phyloP scores from a whole-genome alignment of 1,140 invertebrate genomes.

The Schmidtea mediterranea region DNA sequence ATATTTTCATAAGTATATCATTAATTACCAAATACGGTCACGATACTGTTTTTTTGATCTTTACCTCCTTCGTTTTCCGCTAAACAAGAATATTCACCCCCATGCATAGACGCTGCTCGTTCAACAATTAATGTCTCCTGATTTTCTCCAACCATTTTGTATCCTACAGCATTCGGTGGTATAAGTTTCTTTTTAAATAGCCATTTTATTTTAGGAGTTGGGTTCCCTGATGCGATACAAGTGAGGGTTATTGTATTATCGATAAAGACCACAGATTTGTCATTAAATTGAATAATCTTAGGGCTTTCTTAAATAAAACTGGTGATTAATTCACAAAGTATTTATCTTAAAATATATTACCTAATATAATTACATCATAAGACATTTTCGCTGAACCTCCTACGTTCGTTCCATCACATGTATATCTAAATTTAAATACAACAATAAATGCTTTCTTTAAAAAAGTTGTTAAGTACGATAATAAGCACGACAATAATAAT shows the following conservation, averaged over 20 bases:
- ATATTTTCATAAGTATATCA: not conserved
- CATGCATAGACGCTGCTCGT: constrained; percentile 7
- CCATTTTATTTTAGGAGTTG: constrained; percentile 21
- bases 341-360: not conserved
- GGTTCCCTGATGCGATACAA: constrained; percentile 19
- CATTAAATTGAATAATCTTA: constrained; percentile 1
- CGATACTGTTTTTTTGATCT: not conserved
- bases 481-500: too few relatives aligned
- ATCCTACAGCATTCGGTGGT: not conserved
- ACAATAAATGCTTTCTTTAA: not conserved
- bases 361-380: not conserved
- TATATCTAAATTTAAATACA: constrained; percentile 12
- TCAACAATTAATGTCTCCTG: constrained; percentile 7
- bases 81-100: constrained; percentile 10
- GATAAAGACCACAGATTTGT: not conserved
- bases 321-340: not conserved
- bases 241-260: constrained; percentile 10
- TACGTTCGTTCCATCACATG: constrained; percentile 25
- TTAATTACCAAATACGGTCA: constrained; percentile 2
- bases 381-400: constrained; percentile 16
- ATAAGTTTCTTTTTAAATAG: constrained; percentile 3
- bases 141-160: not conserved
- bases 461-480: not conserved
- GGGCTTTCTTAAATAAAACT: not conserved
- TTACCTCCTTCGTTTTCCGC: constrained; percentile 11